A percentile compares a stretch with the other conserved stretches of the same genome.
Evolutionary conservation across 2,888 invertebrate species (phyloP).

Genomic region (Charanyca ferruginea): DNA sequence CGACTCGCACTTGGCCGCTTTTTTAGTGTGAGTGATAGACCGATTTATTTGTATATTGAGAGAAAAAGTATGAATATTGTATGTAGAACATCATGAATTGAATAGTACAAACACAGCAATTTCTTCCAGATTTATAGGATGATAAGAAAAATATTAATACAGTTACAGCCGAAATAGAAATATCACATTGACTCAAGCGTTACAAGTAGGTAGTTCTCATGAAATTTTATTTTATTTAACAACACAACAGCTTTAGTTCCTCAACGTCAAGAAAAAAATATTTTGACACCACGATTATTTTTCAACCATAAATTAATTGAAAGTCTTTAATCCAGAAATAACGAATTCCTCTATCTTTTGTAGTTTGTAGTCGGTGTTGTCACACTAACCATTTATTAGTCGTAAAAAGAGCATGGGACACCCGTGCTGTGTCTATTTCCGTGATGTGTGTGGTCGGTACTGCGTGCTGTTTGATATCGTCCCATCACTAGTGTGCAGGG

Average conservation of each 20-base stretch:
- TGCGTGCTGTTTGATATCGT: background rate
- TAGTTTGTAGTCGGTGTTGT: constrained; percentile 52
- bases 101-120: background rate
- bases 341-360: constrained; percentile 44
- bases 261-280: constrained; percentile 5
- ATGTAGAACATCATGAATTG: too few relatives aligned
- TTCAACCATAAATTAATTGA: constrained; percentile 49
- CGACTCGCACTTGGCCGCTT: too few relatives aligned
- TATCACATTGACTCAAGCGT: background rate
- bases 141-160: background rate
- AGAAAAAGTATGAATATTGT: too few relatives aligned
- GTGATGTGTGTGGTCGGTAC: constrained; percentile 58
- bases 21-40: too few relatives aligned
- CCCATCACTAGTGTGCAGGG: constrained; percentile 28
- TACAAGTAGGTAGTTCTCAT: background rate
- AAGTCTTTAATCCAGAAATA: constrained; percentile 59
- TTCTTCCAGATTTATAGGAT: background rate
- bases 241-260: background rate
- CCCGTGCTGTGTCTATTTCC: constrained; percentile 54
- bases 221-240: background rate
- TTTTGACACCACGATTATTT: constrained; percentile 29
- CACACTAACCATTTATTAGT: constrained; percentile 52
- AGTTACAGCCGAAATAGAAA: background rate
- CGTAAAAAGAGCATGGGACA: constrained; percentile 57
- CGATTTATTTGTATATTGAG: too few relatives aligned